Evolutionary conservation across 1,140 invertebrate genomes (phyloP), one percentile per base, ranked within the genome.

Genomic region (Bactericera cockerelli): DNA sequence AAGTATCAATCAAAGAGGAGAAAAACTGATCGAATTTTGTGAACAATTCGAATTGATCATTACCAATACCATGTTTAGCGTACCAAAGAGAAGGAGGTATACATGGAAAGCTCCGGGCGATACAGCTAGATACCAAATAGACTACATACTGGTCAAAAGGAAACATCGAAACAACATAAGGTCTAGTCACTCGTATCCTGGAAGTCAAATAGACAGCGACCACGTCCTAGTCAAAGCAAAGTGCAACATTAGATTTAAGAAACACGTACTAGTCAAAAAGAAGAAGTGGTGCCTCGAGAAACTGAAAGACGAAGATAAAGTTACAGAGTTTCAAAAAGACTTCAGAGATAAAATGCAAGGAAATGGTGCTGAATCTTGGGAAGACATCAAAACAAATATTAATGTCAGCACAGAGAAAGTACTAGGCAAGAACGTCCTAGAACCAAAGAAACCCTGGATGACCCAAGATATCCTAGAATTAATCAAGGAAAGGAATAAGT

Each of bases 101-200:
- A 70, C 68, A 2, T 70, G 67, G 66, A 69, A 65, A 19, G 68
- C 65, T 11, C 67, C 69, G 24, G 31, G 28, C 25, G 65, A 70
- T 60, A 65, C 16, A 6, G 59, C 67, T 4, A 57, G 69, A 61
- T 69, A 69, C 56, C 68, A 69, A 59, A 70, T 70, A 55, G 68
- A 70, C 56, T 71, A 62, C 56, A 63, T 71, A 0, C 39, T 66
- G 16, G 63, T 68, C 0, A 67, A 67, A 42, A 21, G 19, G 13
- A 56, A 42, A 26, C 39, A 38, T 26, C 25, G 25, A n/a, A 56
- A 55, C 16, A 24, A 55, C 11, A 56, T 57, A 10, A 26, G 10
- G 25, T 55, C 36, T 25, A 57, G 31, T 28, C 13, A 57, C 19
- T 19, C 25, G 16, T 61, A 49, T 26, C 55, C 36, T 38, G 55